Evolutionary conservation across 2,888 invertebrate genomes (phyloP).

Genomic region (Gerosis bhagava): DNA sequence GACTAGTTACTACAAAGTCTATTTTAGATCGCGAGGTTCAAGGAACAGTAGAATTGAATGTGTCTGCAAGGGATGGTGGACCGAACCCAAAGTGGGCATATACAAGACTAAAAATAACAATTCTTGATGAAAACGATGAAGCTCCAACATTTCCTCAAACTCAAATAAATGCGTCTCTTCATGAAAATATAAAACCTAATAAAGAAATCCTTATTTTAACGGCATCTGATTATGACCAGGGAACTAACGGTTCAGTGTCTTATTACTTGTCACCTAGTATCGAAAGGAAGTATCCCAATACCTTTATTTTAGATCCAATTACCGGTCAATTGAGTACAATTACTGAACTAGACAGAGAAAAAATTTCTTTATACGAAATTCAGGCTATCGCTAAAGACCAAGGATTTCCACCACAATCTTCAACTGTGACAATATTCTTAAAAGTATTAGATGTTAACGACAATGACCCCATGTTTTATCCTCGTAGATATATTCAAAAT

Average conservation of each 20-base stretch:
- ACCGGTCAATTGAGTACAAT: slow-evolving; percentile 93
- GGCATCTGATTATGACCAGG: slow-evolving; percentile 95
- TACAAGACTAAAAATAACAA: slow-evolving; percentile 93
- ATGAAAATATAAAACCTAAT: slow-evolving; percentile 91
- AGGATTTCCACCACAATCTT: slow-evolving; percentile 94
- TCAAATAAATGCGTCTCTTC: slow-evolving; percentile 88
- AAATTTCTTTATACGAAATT: slow-evolving; percentile 89
- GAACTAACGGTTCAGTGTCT: slow-evolving; percentile 95
- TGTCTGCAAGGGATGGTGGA: slow-evolving; percentile 96
- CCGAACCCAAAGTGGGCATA: slow-evolving; percentile 97
- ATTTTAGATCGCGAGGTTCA: slow-evolving; percentile 92
- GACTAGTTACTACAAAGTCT: slow-evolving; percentile 93
- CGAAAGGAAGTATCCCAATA: slow-evolving; percentile 90
- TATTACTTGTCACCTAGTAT: slow-evolving; percentile 91
- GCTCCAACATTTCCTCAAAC: slow-evolving; percentile 92
- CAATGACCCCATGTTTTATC: slow-evolving; percentile 96
- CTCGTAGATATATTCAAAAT: slow-evolving; percentile 91
- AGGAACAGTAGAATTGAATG: slow-evolving; percentile 93
- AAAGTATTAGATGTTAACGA: slow-evolving; percentile 95
- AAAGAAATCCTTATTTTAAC: slow-evolving; percentile 92
- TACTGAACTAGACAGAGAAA: slow-evolving; percentile 91
- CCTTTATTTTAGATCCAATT: slow-evolving; percentile 91
- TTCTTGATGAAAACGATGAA: slow-evolving; percentile 97
- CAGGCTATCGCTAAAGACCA: slow-evolving; percentile 95
- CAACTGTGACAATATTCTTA: slow-evolving; percentile 93